phyloP scores from a whole-genome alignment of 2,797 vertebrate species.

The Lithobates pipiens region DNA sequence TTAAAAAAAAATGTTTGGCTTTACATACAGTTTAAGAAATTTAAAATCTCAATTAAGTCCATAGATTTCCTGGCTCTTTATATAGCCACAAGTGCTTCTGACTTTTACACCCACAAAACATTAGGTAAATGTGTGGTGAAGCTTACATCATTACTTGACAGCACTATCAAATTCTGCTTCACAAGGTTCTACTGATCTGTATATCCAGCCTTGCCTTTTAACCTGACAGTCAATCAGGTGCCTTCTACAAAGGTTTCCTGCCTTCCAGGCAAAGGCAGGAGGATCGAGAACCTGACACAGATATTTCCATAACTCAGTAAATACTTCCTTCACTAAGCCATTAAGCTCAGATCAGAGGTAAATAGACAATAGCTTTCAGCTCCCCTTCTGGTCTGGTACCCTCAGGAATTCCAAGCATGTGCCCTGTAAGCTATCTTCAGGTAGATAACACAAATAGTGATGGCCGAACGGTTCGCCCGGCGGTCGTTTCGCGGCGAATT shows the following conservation, averaged over 20 bases:
- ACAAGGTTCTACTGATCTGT: constrained; percentile 16
- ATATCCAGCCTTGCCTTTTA: constrained; percentile 10
- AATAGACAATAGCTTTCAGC: constrained; percentile 40
- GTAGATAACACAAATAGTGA: constrained; percentile 32
- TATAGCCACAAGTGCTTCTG: too few species aligned
- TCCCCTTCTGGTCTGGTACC: constrained; percentile 27
- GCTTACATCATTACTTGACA: constrained; percentile 4
- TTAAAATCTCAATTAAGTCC: too few species aligned
- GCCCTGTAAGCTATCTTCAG: constrained; percentile 37
- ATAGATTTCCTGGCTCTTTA: too few species aligned
- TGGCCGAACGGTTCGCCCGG: too few species aligned
- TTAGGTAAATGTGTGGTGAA: not conserved
- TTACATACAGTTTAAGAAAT: too few species aligned
- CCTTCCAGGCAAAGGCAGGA: constrained; percentile 26
- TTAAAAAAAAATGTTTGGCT: too few species aligned
- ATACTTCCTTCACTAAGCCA: constrained; percentile 36
- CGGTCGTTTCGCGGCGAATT: too few species aligned
- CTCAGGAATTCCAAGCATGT: constrained; percentile 43
- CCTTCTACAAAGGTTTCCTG: not conserved
- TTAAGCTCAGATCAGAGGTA: constrained; percentile 44
- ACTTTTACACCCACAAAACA: not conserved
- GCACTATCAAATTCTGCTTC: not conserved
- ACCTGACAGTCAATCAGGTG: constrained; percentile 10
- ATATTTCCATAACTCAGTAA: constrained; percentile 39
- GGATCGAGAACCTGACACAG: constrained; percentile 36